phyloP scores from a whole-genome alignment of 2,888 invertebrate genomes.

The Adelognathus sp. region DNA sequence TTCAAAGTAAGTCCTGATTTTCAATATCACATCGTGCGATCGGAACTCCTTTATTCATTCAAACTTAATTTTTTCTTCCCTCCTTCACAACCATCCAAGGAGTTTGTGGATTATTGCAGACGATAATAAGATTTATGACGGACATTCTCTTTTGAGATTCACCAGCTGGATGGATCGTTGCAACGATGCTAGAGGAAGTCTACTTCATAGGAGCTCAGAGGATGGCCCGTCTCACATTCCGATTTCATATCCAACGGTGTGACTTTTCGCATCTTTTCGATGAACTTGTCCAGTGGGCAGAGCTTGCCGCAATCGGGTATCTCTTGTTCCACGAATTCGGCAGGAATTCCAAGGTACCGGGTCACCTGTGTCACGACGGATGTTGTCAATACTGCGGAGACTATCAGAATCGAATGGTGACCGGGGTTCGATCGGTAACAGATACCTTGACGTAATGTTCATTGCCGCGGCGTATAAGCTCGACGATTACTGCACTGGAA shows the following conservation, averaged over 20 bases:
- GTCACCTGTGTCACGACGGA: slow-evolving; percentile 80
- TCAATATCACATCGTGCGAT: too few species aligned
- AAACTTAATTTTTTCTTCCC: too few species aligned
- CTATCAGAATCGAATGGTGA: not conserved
- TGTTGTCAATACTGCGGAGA: slow-evolving; percentile 14
- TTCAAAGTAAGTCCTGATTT: too few species aligned
- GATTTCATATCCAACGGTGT: slow-evolving; percentile 80
- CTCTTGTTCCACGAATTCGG: slow-evolving; percentile 77
- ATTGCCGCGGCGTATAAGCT: slow-evolving; percentile 79
- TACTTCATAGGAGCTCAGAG: too few species aligned
- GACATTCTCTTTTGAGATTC: too few species aligned
- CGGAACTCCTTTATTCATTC: too few species aligned
- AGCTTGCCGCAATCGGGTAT: slow-evolving; percentile 82
- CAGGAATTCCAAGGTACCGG: slow-evolving; percentile 81
- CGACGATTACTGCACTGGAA: slow-evolving; percentile 83
- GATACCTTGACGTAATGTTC: slow-evolving; percentile 82
- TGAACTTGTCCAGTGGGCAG: slow-evolving; percentile 83
- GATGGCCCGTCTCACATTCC: slow-evolving; percentile 17
- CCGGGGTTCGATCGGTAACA: slow-evolving; percentile 62
- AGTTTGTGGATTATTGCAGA: too few species aligned
- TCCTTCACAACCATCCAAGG: too few species aligned
- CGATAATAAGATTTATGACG: too few species aligned
- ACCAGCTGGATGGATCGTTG: not conserved
- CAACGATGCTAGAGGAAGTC: not conserved
- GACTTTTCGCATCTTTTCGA: slow-evolving; percentile 81